These are phyloP conservation scores for Myiozetetes cayanensis DNA, from an alignment of 2,113 vertebrate species.

Conservation along the genomic window DNA sequence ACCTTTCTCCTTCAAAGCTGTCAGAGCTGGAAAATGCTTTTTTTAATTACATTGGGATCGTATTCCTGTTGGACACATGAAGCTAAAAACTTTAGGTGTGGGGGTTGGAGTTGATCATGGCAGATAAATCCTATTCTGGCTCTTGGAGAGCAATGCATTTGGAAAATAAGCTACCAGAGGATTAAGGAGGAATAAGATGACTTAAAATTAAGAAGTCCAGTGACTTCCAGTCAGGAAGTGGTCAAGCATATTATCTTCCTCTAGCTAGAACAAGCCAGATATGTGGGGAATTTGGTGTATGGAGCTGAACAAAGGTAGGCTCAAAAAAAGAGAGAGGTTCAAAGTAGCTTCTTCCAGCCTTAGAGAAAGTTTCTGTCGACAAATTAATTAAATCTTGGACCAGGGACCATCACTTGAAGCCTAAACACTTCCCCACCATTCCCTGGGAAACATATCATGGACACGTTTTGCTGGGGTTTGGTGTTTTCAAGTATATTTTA, in stretches of 20 bases:
- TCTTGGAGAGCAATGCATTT: neutral
- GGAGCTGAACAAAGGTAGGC: neutral
- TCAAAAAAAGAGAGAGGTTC: accelerated
- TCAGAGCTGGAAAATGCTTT: neutral
- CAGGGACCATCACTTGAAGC: neutral
- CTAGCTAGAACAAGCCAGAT: neutral
- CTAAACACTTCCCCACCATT: neutral
- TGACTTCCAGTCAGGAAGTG: neutral
- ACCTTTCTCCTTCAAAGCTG: neutral
- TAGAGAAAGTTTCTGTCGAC: neutral
- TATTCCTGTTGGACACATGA: neutral
- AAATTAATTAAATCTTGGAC: neutral
- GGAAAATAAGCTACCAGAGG: neutral
- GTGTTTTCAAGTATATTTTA: neutral
- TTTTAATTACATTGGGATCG: neutral
- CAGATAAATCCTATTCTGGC: neutral
- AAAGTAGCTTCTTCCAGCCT: neutral
- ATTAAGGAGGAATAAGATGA: neutral
- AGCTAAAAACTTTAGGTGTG: neutral
- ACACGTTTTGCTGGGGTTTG: neutral
- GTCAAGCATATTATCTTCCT: neutral
- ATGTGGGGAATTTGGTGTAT: neutral
- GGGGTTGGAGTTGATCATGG: neutral
- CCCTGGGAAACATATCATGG: neutral
- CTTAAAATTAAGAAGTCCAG: neutral